Conservation (phyloP, 2,113 vertebrate genomes). For the Esox niger region DNA sequence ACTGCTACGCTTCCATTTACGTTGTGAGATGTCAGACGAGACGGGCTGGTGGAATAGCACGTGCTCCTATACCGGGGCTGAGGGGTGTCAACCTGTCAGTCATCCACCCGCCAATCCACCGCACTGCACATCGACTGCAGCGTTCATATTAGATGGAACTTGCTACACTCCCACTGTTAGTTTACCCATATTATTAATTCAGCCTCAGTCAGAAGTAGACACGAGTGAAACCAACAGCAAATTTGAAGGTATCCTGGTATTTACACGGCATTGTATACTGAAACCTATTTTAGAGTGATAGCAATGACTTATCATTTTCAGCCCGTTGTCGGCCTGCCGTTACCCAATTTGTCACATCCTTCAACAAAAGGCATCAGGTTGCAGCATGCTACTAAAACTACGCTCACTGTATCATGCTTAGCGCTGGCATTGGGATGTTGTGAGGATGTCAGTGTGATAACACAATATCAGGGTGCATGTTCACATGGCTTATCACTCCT, state of each 20-base stretch:
- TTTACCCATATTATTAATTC: background rate
- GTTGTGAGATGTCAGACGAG: slow-evolving; percentile 45
- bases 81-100: slow-evolving; percentile 55
- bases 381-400: slow-evolving; percentile 60
- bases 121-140: slow-evolving; percentile 16
- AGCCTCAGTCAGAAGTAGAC: background rate
- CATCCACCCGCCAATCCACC: slow-evolving; percentile 38
- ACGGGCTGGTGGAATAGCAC: slow-evolving; percentile 53
- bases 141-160: slow-evolving; percentile 17
- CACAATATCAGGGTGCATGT: slow-evolving; percentile 67
- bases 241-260: no score
- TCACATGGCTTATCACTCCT: slow-evolving; percentile 64
- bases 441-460: slow-evolving; percentile 68
- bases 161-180: background rate
- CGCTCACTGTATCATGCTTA: slow-evolving; percentile 49
- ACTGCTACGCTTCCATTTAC: slow-evolving; percentile 31
- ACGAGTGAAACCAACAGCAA: no score
- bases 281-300: slow-evolving; percentile 44
- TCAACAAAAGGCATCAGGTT: slow-evolving; percentile 52
- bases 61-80: slow-evolving; percentile 42
- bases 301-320: slow-evolving; percentile 4
- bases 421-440: slow-evolving; percentile 55
- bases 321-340: slow-evolving; percentile 1
- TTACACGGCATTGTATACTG: slow-evolving; percentile 17
- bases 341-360: slow-evolving; percentile 56